Evolutionary conservation across 2,888 invertebrate species (phyloP), one percentile per base, ranked within the genome.

Genomic region (Macroteleia sp.): DNA sequence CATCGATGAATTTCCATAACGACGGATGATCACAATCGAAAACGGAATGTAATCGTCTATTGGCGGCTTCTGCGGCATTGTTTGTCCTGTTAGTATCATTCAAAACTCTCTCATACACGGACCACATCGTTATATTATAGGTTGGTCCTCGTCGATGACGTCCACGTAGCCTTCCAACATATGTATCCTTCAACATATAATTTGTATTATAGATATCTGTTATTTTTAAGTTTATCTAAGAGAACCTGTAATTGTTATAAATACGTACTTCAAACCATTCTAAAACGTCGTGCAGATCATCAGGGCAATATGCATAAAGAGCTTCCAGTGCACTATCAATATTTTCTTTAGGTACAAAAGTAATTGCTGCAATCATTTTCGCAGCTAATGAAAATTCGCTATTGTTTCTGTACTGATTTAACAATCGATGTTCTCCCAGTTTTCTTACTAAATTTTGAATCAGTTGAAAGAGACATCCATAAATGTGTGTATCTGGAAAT

Each of bases 21-120:
- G 50, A 19, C 3, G 50, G 50, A 28, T 50, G 50, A 14, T 50
- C 50, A 20, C 19, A 19, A 17, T 50, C 32, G 12, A 50, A 32
- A 6, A 50, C 50, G 16, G 50, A 16, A 50, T 50, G 50, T 5
- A 50, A 34, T 50, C 50, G 17, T n/a, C 50, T 16, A 32, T 50
- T 50, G 2, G 50, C 32, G 3, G 50, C 50, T 19, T 50, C 50
- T n/a, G 50, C 50, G 1, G 34, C n/a, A 19, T 50, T 50, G 12
- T 32, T 50, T 1, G 32, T 50, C 9, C 19, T 9, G 12, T 50
- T 30, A 10, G 6, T n/a, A 17, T 34, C 6, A 20, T 50, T 32
- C 9, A 50, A 2, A 10, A 19, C 19, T 34, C 50, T 32, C 8
- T 50, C 50, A 17, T 50, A 19, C 2, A 32, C 30, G 0, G 32